Percentiles rank a stretch among this genome's conserved stretches.
Conservation (phyloP, 1,140 invertebrate species). For the Oncopodura yosiiana region DNA sequence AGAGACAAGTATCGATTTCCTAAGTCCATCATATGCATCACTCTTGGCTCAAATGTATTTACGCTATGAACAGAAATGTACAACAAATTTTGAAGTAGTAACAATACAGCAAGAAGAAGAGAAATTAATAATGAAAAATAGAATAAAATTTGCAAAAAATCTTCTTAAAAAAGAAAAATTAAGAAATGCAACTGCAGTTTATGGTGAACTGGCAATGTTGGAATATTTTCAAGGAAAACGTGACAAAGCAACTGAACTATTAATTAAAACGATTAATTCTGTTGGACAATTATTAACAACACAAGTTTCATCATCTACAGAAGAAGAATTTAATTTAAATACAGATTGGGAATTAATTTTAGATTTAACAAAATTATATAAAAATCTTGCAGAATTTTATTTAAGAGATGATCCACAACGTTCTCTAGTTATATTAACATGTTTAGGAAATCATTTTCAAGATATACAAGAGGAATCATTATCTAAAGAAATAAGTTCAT, state of each 20-base stretch:
- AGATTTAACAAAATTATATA: conserved; percentile 25
- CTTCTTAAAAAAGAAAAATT: conserved; percentile 30
- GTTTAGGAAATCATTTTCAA: conserved; percentile 28
- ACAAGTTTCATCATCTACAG: no score
- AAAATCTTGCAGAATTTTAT: conserved; percentile 24
- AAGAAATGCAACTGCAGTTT: conserved; percentile 15
- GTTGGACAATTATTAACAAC: conserved; percentile 1
- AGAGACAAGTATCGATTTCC: conserved; percentile 11
- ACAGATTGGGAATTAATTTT: conserved; percentile 18
- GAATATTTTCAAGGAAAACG: conserved; percentile 30
- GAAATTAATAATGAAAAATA: conserved; percentile 16
- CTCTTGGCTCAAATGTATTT: conserved; percentile 26
- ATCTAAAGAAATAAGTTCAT: conserved; percentile 4
- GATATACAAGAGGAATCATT: not conserved
- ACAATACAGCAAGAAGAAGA: not conserved
- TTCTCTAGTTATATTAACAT: conserved; percentile 12
- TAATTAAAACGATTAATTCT: conserved; percentile 28
- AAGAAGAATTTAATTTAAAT: conserved; percentile 2
- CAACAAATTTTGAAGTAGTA: no score
- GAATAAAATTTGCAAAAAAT: conserved; percentile 22
- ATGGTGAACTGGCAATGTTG: conserved; percentile 30
- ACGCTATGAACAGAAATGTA: conserved; percentile 20
- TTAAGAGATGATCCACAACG: conserved; percentile 7
- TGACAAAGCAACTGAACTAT: conserved; percentile 19
- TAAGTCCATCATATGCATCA: conserved; percentile 20